Evolutionary conservation across 2,888 invertebrate genomes (phyloP), one percentile per base, ranked within the genome.

Genomic region (Phragmatobia fuliginosa): DNA sequence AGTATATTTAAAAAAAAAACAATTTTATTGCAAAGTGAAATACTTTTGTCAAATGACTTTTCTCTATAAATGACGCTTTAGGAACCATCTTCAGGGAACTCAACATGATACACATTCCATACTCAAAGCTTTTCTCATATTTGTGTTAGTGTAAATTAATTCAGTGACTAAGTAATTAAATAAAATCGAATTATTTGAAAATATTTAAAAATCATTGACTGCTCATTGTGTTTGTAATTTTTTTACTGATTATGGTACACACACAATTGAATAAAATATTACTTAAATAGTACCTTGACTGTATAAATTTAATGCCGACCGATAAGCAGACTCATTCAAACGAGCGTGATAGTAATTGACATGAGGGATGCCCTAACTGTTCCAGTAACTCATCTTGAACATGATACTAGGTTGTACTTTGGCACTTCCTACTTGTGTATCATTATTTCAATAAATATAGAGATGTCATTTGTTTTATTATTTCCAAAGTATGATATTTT

Each of bases 361-460:
- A 11, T 6, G 41, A 41, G 28, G 28, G 58, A 31, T 66, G 14
- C 31, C 36, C 65, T 67, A 49, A 67, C 58, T 28, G 38, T 31
- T 66, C 49, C 32, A 64, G 58, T 63, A 64, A 75, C 64, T 62
- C 16, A 62, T 63, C n/a, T 49, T 63, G 64, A 62, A 52, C 68
- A 63, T 58, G 49, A 70, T 38, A 28, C 14, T n/a, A 60, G 58
- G 58, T 33, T 65, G 33, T 28, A 28, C 69, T 66, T 52, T 38
- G 38, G 61, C 70, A 62, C 56, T 67, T 58, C 32, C 67, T 41
- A 70, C 58, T 68, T 67, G 60, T 67, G 63, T 67, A 45, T 63
- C 45, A 64, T 62, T n/a, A 62, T 66, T 68, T 67, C 33, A 45
- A 66, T 70, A 73, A 58, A 68, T 58, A 60, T 52, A 72, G 69